Percentiles rank a stretch among this genome's conserved stretches.
These are phyloP conservation scores for Camptogramma bilineatum DNA, from an alignment of 2,888 invertebrate species.

Conservation along the genomic window DNA sequence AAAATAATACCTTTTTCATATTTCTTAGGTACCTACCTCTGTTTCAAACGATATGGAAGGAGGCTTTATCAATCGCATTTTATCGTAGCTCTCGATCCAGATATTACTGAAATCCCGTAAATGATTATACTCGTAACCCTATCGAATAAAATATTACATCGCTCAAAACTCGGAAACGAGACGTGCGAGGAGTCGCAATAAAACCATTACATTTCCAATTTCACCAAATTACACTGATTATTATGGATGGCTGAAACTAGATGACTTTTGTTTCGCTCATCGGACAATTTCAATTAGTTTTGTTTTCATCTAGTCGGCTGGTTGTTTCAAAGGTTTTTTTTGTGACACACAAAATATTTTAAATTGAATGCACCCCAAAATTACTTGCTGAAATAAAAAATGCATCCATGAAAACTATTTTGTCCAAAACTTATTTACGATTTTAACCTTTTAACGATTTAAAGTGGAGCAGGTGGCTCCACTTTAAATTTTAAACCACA, in stretches of 20 bases:
- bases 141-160: constrained; percentile 28
- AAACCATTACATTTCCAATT: constrained; percentile 38
- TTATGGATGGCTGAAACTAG: constrained; percentile 10
- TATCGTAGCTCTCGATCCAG: constrained; percentile 9
- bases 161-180: constrained; percentile 33
- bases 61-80: background rate
- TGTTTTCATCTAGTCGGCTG: constrained; percentile 10
- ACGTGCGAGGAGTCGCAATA: constrained; percentile 33
- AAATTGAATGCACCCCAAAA: no score
- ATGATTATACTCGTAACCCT: constrained; percentile 17
- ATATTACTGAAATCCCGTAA: constrained; percentile 11
- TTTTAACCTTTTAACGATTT: no score
- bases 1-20: no score
- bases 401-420: no score
- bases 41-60: background rate
- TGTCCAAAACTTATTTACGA: no score
- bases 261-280: constrained; percentile 24
- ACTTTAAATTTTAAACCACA: no score
- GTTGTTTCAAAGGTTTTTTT: background rate
- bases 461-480: no score
- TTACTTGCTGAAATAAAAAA: no score
- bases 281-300: constrained; percentile 27
- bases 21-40: background rate
- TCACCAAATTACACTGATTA: constrained; percentile 26
- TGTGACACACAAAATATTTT: background rate